phyloP scores from a whole-genome alignment of 2,888 invertebrate species.

The Drosophila phalerata region DNA sequence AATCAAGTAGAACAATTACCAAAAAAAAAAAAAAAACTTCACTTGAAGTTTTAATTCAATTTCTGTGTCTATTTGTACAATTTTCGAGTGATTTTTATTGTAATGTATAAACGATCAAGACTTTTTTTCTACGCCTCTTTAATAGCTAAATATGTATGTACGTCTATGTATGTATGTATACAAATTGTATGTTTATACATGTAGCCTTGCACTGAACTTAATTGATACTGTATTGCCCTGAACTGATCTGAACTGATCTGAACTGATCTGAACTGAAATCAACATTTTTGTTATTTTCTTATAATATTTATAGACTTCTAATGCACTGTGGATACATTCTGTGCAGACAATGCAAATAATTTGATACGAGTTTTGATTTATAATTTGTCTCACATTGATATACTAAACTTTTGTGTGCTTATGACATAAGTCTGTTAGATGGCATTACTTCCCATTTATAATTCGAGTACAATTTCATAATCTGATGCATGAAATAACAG shows the following conservation, averaged over 20 bases:
- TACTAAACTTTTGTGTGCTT: not conserved
- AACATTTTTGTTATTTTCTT: not conserved
- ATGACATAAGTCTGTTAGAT: not conserved
- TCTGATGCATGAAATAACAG: conserved; percentile 32
- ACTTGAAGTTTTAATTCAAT: conserved; percentile 41
- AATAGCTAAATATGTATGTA: conserved; percentile 15
- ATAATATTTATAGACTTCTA: conserved; percentile 47
- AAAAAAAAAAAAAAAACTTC: conserved; percentile 21
- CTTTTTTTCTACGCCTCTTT: conserved; percentile 33
- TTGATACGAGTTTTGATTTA: conserved; percentile 43
- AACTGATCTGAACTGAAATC: conserved; percentile 17
- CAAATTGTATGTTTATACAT: conserved; percentile 14
- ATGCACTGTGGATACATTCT: conserved; percentile 36
- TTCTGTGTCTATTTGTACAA: conserved; percentile 15
- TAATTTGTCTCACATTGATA: conserved; percentile 43
- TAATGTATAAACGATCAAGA: conserved; percentile 29
- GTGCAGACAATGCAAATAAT: conserved; percentile 11
- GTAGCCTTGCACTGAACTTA: conserved; percentile 40
- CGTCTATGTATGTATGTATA: conserved; percentile 10
- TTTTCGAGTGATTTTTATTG: conserved; percentile 30
- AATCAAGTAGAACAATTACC: conserved; percentile 20
- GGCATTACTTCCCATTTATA: conserved; percentile 33
- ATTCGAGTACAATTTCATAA: conserved; percentile 44
- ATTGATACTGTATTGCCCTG: not conserved
- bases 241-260: conserved; percentile 30